Evolutionary conservation across 2,888 invertebrate genomes (phyloP).

Genomic region (Cantharis nigra): DNA sequence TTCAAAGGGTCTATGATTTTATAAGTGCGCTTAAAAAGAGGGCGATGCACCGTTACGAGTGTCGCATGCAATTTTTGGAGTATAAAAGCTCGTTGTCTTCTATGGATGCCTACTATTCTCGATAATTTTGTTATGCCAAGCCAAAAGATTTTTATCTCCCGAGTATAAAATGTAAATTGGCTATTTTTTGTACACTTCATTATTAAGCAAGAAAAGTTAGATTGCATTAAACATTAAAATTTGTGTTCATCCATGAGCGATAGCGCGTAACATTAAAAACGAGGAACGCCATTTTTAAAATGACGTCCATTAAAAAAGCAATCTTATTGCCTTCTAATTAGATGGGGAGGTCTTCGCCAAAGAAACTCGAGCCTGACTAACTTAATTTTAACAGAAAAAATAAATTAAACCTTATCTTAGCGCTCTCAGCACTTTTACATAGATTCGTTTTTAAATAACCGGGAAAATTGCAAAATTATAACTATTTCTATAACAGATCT

Average conservation of each 20-base stretch:
- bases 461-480: constrained; percentile 23
- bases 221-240: constrained; percentile 27
- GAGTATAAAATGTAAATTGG: not conserved
- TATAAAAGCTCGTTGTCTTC: constrained; percentile 3
- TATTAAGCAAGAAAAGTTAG: not conserved
- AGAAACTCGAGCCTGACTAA: constrained; percentile 36
- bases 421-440: constrained; percentile 11
- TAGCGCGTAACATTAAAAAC: constrained; percentile 30
- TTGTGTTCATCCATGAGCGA: constrained; percentile 26
- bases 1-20: constrained; percentile 14
- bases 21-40: constrained; percentile 14
- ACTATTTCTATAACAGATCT: constrained; percentile 31
- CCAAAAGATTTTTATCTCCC: not conserved
- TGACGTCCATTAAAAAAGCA: constrained; percentile 36
- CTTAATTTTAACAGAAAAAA: constrained; percentile 37
- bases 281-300: constrained; percentile 34
- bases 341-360: constrained; percentile 29
- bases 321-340: constrained; percentile 38
- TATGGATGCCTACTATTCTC: not conserved
- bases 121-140: not conserved
- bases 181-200: not conserved
- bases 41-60: constrained; percentile 20
- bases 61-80: constrained; percentile 17
- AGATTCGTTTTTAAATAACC: constrained; percentile 24
- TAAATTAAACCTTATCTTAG: constrained; percentile 37